Percentiles rank a stretch among this genome's conserved stretches.
phyloP scores from a whole-genome alignment of 2,797 vertebrate genomes.

The Hirundo rustica region DNA sequence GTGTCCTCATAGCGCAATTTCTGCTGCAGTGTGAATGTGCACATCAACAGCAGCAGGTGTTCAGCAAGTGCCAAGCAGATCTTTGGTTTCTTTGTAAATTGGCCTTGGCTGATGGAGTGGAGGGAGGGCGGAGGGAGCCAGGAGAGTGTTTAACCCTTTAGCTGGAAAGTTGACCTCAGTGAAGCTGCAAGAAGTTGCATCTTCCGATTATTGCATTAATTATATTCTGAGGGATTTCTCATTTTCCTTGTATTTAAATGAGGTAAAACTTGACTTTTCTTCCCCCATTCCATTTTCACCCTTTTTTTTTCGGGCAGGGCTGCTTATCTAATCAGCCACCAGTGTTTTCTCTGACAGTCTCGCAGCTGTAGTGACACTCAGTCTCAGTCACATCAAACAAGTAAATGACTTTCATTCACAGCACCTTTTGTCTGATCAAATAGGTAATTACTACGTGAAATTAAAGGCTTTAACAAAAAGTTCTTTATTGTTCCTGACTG shows the following conservation, averaged over 20 bases:
- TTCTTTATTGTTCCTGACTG: constrained; percentile 70
- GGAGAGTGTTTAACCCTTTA: background rate
- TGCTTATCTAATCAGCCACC: constrained; percentile 65
- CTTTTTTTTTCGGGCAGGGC: background rate
- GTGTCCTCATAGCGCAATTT: background rate
- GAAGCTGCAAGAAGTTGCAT: background rate
- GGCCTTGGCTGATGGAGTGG: background rate
- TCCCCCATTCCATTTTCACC: background rate
- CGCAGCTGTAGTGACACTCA: constrained; percentile 67
- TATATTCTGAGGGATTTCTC: background rate
- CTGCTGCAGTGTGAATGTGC: background rate
- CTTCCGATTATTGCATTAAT: background rate
- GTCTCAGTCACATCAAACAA: constrained; percentile 73
- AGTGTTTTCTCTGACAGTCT: constrained; percentile 66
- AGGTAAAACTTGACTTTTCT: background rate
- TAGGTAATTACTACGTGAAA: constrained; percentile 75
- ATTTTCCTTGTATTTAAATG: constrained; percentile 14
- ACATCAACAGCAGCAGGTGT: constrained; percentile 1
- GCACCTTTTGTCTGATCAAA: constrained; percentile 77
- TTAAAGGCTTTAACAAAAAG: constrained; percentile 74
- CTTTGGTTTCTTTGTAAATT: background rate
- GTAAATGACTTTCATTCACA: constrained; percentile 70
- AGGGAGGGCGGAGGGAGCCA: background rate
- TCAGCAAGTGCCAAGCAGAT: background rate
- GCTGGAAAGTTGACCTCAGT: background rate